Base-by-base conservation (phyloP, 2,888 invertebrate genomes). In the Tinea semifulvella region DNA sequence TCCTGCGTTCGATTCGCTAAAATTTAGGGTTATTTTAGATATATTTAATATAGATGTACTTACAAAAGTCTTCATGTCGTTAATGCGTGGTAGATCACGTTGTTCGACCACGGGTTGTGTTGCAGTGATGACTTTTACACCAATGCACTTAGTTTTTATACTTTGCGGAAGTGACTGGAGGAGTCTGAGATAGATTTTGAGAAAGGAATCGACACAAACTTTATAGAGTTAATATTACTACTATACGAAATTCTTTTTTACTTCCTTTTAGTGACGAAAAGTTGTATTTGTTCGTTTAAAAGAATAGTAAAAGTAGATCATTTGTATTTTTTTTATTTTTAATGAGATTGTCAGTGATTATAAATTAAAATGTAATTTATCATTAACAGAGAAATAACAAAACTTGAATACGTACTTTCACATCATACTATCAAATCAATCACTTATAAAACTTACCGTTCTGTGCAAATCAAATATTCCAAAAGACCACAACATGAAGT, bases 21-120 rank as follows among this genome's bases (percentile, higher is more conserved):
- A n/a, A n/a, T n/a, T n/a, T n/a, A n/a, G n/a, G n/a, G n/a, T n/a
- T n/a, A n/a, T n/a, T 22, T 22, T 40, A 25, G 25, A 36, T 31
- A 26, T 25, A 50, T 47, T 43, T 46, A 47, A 44, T 49, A 45
- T 47, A 48, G 45, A 46, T 46, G 42, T 43, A 77, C 77, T 79
- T 70, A 79, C 79, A 65, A 75, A 72, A 53, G 54, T 66, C 71
- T 74, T 77, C 79, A 79, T 79, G 74, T 69, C 61, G 71, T 55
- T n/a, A 56, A 54, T 47, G 52, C 61, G 60, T 67, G 67, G 58
- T 57, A 56, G 54, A 56, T 49, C 42, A 43, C 50, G 54, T 47
- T 51, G 39, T 56, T 57, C 61, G 50, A 58, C 56, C 54, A 56
- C 56, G 53, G 57, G 45, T 51, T 54, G 54, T 56, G 56, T 45